Evolutionary conservation across 2,113 vertebrate species (phyloP).

Genomic region (Asarcornis scutulata): DNA sequence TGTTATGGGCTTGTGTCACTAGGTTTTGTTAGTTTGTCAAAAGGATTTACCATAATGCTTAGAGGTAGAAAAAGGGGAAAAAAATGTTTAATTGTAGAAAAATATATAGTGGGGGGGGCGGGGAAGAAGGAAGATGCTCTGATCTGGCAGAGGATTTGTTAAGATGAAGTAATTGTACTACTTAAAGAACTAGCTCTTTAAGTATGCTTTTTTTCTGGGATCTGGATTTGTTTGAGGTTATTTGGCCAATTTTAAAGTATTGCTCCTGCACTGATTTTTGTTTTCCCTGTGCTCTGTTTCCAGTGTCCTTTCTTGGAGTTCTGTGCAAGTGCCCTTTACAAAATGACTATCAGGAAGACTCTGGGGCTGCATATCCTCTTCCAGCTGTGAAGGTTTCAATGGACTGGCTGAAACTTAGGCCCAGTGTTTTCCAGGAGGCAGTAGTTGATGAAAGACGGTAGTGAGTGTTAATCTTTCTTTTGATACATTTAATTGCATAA

Average conservation of each 20-base stretch:
- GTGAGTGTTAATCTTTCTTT: constrained; percentile 80
- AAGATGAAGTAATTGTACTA: background rate
- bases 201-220: background rate
- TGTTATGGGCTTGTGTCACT: background rate
- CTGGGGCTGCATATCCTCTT: constrained; percentile 89
- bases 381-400: constrained; percentile 97
- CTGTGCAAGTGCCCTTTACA: constrained; percentile 93
- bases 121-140: background rate
- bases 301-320: constrained; percentile 96
- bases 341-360: constrained; percentile 88
- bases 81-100: background rate
- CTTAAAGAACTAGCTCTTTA: background rate
- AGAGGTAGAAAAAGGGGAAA: background rate
- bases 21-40: background rate
- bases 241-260: background rate
- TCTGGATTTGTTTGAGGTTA: background rate
- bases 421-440: constrained; percentile 88
- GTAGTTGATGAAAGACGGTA: constrained; percentile 89
- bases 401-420: constrained; percentile 94
- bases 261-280: background rate
- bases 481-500: background rate
- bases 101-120: background rate
- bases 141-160: background rate
- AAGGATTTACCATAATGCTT: background rate
- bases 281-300: background rate